Conservation (phyloP, 2,113 vertebrate genomes). For the Psephotus haematonotus region DNA sequence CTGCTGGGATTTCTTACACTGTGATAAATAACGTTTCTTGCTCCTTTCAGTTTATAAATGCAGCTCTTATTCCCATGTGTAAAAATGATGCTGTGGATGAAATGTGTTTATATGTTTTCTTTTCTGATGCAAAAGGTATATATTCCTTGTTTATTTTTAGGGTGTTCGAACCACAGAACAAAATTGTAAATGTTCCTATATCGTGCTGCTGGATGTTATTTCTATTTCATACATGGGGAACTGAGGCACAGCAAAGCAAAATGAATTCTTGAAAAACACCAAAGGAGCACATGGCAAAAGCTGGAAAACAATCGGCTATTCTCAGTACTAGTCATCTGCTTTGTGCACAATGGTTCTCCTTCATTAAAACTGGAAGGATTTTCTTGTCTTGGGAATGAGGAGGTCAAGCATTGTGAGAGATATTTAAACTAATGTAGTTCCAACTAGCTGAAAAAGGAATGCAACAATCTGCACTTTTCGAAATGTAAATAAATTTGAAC, state of each 20-base stretch:
- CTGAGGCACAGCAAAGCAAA: slow-evolving; percentile 1
- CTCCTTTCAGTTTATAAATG: background rate
- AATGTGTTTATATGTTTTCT: background rate
- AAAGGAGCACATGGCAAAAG: slow-evolving; percentile 36
- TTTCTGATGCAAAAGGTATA: background rate
- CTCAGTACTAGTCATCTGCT: slow-evolving; percentile 29
- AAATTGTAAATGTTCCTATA: background rate
- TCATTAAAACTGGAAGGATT: slow-evolving; percentile 27
- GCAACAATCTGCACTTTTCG: background rate
- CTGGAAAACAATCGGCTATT: slow-evolving; percentile 42
- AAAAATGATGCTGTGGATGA: background rate
- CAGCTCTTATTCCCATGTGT: background rate
- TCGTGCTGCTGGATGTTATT: background rate
- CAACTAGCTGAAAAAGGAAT: background rate
- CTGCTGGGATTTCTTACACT: background rate
- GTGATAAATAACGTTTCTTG: background rate
- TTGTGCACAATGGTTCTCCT: slow-evolving; percentile 24
- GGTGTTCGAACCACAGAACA: background rate
- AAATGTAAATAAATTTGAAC: background rate
- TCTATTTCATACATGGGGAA: background rate
- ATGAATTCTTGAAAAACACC: slow-evolving; percentile 12
- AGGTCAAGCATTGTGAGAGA: background rate
- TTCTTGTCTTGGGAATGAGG: background rate
- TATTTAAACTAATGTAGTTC: background rate
- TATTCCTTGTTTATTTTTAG: background rate